Base-by-base conservation (phyloP, 1,140 invertebrate genomes). In the Brachionus koreanus region DNA sequence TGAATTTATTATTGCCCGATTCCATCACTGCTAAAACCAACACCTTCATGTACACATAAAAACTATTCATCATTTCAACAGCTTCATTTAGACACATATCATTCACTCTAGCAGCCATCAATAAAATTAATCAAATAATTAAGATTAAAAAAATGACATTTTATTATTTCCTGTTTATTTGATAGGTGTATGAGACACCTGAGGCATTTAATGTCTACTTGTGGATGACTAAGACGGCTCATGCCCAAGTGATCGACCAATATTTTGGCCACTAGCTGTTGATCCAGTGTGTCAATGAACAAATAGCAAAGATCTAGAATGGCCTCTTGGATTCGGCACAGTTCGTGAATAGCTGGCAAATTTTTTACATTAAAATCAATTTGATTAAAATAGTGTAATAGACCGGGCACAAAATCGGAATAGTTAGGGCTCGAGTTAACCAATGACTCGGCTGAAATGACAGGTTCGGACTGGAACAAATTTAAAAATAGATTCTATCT, bases 351-450 rank as follows among this genome's bases (percentile, higher is more conserved):
- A 37, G 29, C 3, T n/a, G 29, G 29, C 12, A 0, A n/a, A 37
- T 37, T n/a, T 37, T 69, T 69, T 35, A 69, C 10, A 69, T 69
- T 69, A 37, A 69, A 69, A 16, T 69, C 65, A 42, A 69, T 37
- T 69, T 69, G 65, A 29, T 69, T 69, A 7, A 69, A 69, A 19
- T 69, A 69, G 33, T 33, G 65, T 6, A 69, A 37, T 19, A 69
- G 33, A 37, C 33, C 19, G 3, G 65, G 65, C 35, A 69, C 13
- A 69, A 37, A 69, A 16, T 69, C 29, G 5, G 65, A 12, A 37
- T 69, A 69, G 33, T 69, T 69, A 3, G 33, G 5, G 4, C 7
- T 25, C 7, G 57, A 63, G n/a, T 7, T 23, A 4, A 63, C n/a
- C 16, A 63, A 63, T 10, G 0, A 52, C 49, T 35, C 65, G 65